Base-by-base conservation (phyloP, 2,797 vertebrate genomes). In the Syngnathus acus region DNA sequence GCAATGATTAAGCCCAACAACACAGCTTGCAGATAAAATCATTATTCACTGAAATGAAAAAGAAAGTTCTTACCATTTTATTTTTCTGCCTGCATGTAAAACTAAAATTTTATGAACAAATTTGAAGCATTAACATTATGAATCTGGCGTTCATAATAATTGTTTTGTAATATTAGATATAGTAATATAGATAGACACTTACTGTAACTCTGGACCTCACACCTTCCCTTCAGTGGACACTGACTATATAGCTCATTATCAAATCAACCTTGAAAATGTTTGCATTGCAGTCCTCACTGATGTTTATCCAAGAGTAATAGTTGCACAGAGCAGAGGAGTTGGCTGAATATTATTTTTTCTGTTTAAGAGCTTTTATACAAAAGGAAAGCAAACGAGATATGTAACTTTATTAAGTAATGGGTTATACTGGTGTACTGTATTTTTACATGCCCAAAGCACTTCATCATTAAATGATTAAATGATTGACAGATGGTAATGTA, bases 241-340 rank as follows among this genome's bases (percentile, higher is more conserved):
- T 14, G 38, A 51, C 65, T 37, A 67, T 57, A 14, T 48, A 60
- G 65, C 81, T 69, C 68, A 71, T 73, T 75, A 86, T 86, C 86
- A 81, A 72, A 77, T 75, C 64, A 86, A 85, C 89, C 87, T 89
- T 91, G 87, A 76, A 89, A 84, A 23, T 62, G 40, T 42, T 23
- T 53, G 32, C 40, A 54, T n/a, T 21, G 21, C 51, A 42, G 51
- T 55, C 42, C 42, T 62, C 37, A 45, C 0, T 23, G 4, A 62
- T 13, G 42, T 62, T 62, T 62, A 62, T 62, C 47, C 16, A 62
- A 45, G 42, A 23, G 42, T 62, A 26, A 62, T 51, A 64, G 51
- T 38, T 38, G 9, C 26, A 51, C 6, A 1, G 21, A 45, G 17
- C n/a, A 32, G 40, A 45, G 38, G 10, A 13, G 10, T 11, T 61